Evolutionary conservation across 2,797 vertebrate genomes (phyloP), one percentile per base, ranked within the genome.

Genomic region (Propithecus deckenii): DNA sequence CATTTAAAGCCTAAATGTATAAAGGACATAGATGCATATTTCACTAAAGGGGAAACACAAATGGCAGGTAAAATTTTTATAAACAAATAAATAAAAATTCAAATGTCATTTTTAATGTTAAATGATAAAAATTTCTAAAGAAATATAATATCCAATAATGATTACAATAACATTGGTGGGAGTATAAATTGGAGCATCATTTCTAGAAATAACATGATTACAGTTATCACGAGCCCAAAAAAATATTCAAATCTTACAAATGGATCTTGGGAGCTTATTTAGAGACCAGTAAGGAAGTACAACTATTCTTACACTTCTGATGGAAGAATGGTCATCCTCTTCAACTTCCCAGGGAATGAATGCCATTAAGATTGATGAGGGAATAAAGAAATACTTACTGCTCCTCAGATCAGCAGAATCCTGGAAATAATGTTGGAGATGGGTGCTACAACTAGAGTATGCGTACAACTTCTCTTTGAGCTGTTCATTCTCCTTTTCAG

Each of bases 191-290:
- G 3, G 20, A 71, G 35, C 7, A 85, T 61, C 28, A 72, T 72
- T 89, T 94, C 86, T 72, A 48, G 15, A 94, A 96, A 55, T 15
- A 89, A 86, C 15, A 85, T 87, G 8, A 87, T 86, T 86, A 83
- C 4, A 91, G 22, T 86, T 92, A 71, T 91, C 28, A 89, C 35
- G 23, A 94, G 12, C 8, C 43, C 72, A 3, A 91, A 87, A 91
- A 72, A 84, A 20, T 57, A 61, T 88, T 80, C 4, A 86, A 35
- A 46, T 48, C 4, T 78, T 79, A 52, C 14, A 79, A 59, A 65
- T 71, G 4, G 13, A 63, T 80, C 20, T 38, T 74, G 38, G 48
- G 46, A 67, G 41, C 4, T 91, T 75, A 38, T 97, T 89, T 83
- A 50, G 67, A 88, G 30, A 20, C 69, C 25, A 67, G 30, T 50